Conservation (phyloP, 2,888 invertebrate genomes). For the Timema podura region DNA sequence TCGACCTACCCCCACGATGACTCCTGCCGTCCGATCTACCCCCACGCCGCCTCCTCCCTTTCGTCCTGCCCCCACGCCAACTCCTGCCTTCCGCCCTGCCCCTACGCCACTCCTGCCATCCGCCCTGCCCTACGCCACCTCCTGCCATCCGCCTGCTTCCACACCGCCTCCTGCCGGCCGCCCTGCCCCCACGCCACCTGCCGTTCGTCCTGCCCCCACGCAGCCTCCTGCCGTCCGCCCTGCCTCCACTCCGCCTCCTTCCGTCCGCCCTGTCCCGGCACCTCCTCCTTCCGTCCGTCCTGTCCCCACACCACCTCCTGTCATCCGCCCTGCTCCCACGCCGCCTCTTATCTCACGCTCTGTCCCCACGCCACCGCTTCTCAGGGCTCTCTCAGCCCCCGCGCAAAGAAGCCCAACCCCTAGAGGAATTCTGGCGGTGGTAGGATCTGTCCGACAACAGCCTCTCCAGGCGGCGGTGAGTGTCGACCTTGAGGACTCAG, state of each 20-base stretch:
- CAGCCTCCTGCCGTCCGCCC: too few species aligned
- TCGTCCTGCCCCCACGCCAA: not conserved
- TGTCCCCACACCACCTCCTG: not conserved
- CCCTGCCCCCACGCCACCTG: too few species aligned
- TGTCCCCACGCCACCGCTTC: not conserved
- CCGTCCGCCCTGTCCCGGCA: too few species aligned
- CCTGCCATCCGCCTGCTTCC: too few species aligned
- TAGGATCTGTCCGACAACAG: not conserved
- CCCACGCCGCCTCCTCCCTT: too few species aligned
- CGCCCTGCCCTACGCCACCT: not conserved
- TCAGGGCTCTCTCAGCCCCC: slow-evolving; percentile 21
- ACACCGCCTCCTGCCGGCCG: not conserved
- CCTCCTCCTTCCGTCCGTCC: not conserved
- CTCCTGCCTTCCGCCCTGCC: slow-evolving; percentile 10
- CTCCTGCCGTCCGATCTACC: not conserved
- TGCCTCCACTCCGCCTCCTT: too few species aligned
- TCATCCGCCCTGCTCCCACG: not conserved
- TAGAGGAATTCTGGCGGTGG: slow-evolving; percentile 3
- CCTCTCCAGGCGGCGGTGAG: slow-evolving; percentile 27
- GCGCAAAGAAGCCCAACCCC: slow-evolving; percentile 13
- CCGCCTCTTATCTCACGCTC: not conserved
- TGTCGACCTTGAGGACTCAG: slow-evolving; percentile 18
- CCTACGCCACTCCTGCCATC: slow-evolving; percentile 12
- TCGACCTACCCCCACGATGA: not conserved
- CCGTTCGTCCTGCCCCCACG: too few species aligned